Evolutionary conservation across 2,113 vertebrate genomes (phyloP).

Genomic region (Alethe castanea): DNA sequence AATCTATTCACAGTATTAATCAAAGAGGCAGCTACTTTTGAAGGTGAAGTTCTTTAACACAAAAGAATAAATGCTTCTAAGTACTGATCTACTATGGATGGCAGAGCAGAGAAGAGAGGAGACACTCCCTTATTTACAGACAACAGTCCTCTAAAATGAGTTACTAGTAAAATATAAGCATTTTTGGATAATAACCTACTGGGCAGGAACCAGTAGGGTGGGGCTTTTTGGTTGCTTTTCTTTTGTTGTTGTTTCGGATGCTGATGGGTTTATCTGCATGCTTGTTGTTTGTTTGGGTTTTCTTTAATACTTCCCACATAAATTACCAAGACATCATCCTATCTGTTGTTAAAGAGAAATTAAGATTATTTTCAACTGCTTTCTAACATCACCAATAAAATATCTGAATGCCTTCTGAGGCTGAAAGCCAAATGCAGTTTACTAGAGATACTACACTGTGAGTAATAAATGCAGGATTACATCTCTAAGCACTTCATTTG

Average conservation of each 20-base stretch:
- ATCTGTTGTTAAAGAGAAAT: neutral
- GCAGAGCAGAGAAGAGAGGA: neutral
- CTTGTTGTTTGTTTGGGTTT: fast-evolving
- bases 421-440: neutral
- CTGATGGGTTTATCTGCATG: neutral
- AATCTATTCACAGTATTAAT: neutral
- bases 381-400: neutral
- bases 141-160: neutral
- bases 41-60: neutral
- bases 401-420: neutral
- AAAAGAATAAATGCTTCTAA: neutral
- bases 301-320: neutral
- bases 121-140: neutral
- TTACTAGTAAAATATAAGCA: neutral
- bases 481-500: neutral
- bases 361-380: neutral
- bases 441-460: neutral
- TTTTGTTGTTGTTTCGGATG: neutral
- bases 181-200: neutral
- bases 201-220: neutral
- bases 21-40: neutral
- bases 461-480: neutral
- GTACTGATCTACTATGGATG: neutral
- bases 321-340: neutral
- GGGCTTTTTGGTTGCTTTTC: neutral